A percentile compares a stretch with the other conserved stretches of the same genome.
Evolutionary conservation across 2,888 invertebrate genomes (phyloP).

Genomic region (Caenorhabditis sp.): DNA sequence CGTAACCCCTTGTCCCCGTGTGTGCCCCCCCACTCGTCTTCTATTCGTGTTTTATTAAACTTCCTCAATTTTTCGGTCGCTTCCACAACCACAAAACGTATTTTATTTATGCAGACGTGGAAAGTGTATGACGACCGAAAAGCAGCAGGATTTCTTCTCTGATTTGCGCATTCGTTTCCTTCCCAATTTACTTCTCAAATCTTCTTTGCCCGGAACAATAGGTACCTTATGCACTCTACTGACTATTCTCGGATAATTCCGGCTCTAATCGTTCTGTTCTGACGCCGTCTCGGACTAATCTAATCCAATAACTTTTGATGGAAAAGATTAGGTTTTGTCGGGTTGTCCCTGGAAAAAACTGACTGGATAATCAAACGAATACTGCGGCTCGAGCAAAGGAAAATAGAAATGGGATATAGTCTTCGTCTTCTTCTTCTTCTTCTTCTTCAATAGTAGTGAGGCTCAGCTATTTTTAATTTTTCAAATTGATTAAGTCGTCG

Average conservation of each 20-base stretch:
- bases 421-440: neutral
- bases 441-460: neutral
- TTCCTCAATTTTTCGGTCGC: constrained; percentile 60
- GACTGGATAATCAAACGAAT: constrained; percentile 22
- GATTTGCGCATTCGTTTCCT: constrained; percentile 1
- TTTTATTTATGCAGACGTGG: constrained; percentile 54
- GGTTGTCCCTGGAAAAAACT: neutral
- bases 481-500: constrained; percentile 54
- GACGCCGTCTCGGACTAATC: constrained; percentile 18
- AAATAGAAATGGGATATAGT: neutral
- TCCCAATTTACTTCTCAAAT: too few species aligned
- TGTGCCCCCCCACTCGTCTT: constrained; percentile 49
- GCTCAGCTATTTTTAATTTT: constrained; percentile 50
- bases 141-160: constrained; percentile 18
- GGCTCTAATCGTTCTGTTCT: too few species aligned
- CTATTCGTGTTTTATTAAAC: constrained; percentile 62
- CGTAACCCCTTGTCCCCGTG: constrained; percentile 51
- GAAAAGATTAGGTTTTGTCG: too few species aligned
- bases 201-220: too few species aligned
- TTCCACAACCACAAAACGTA: constrained; percentile 55
- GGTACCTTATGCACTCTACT: too few species aligned
- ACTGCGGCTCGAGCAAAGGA: neutral
- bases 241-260: too few species aligned
- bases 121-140: constrained; percentile 43
- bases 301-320: constrained; percentile 17